Evolutionary conservation across 1,140 invertebrate species (phyloP).

Genomic region (Cydia amplana): DNA sequence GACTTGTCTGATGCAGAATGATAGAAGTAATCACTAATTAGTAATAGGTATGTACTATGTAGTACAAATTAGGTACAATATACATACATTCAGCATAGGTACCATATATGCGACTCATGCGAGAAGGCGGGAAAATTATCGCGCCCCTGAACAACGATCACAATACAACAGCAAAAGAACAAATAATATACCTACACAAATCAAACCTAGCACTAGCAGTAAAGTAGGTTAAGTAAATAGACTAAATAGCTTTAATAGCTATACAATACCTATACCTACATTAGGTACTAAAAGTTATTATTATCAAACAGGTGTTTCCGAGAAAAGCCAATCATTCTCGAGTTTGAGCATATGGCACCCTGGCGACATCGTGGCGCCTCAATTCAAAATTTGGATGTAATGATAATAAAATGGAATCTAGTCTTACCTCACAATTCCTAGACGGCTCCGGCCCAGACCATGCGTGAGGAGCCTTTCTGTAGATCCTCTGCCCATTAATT

Average conservation of each 20-base stretch:
- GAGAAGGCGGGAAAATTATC: neutral
- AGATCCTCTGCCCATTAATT: constrained; percentile 76
- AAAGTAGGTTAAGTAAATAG: too few species aligned
- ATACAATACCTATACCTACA: too few species aligned
- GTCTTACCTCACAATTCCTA: constrained; percentile 72
- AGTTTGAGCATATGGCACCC: neutral
- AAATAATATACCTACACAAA: too few species aligned
- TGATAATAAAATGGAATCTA: constrained; percentile 37
- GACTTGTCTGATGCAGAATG: too few species aligned
- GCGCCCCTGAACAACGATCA: neutral
- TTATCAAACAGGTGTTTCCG: constrained; percentile 6
- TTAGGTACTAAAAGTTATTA: neutral
- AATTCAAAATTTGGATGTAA: constrained; percentile 30
- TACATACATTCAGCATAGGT: too few species aligned
- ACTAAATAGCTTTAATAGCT: too few species aligned
- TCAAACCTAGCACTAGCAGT: too few species aligned
- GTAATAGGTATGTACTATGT: too few species aligned
- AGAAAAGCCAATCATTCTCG: neutral
- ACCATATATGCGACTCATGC: too few species aligned
- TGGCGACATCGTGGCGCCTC: constrained; percentile 16
- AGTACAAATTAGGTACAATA: too few species aligned
- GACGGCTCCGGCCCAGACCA: constrained; percentile 72
- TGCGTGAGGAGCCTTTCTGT: constrained; percentile 69
- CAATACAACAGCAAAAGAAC: neutral
- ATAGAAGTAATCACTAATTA: too few species aligned